Evolutionary conservation across 2,797 vertebrate species (phyloP).

Genomic region (Austrolebias charrua): DNA sequence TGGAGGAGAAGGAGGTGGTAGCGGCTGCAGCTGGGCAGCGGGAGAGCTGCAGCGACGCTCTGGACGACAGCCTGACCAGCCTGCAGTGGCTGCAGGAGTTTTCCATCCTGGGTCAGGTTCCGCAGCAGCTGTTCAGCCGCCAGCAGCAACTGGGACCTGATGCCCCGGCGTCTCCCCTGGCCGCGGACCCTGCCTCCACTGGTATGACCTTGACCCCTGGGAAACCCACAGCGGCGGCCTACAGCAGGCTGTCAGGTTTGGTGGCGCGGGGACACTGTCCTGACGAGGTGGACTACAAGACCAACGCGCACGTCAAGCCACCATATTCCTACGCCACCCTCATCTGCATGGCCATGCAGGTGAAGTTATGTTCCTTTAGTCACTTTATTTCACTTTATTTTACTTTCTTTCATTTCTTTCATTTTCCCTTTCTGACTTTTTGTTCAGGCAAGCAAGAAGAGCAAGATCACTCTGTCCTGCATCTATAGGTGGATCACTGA

Average conservation of each 20-base stretch:
- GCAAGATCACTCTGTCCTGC: conserved; percentile 92
- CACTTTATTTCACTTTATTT: too few relatives aligned
- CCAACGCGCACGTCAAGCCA: conserved; percentile 87
- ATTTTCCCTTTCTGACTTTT: conserved; percentile 29
- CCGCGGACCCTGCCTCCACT: conserved; percentile 89
- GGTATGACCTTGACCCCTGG: conserved; percentile 88
- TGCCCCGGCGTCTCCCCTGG: conserved; percentile 88
- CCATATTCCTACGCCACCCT: conserved; percentile 96
- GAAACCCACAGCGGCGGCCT: conserved; percentile 88
- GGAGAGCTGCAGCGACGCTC: conserved; percentile 53
- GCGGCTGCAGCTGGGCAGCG: conserved; percentile 67
- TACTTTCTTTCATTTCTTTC: too few relatives aligned
- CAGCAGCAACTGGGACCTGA: conserved; percentile 75
- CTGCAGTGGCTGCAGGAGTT: conserved; percentile 97
- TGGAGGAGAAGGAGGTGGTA: conserved; percentile 71
- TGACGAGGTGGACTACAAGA: conserved; percentile 92
- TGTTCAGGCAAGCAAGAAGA: conserved; percentile 93
- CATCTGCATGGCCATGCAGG: conserved; percentile 96
- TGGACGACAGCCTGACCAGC: conserved; percentile 96
- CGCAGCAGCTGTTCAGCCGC: conserved; percentile 62
- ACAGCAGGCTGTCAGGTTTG: conserved; percentile 76
- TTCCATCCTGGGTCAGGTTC: conserved; percentile 85
- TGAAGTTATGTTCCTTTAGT: too few relatives aligned
- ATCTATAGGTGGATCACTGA: conserved; percentile 99
- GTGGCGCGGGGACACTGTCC: conserved; percentile 82